A percentile compares a stretch with the other conserved stretches of the same genome.
These are phyloP conservation scores for Limenitis arthemis DNA, from an alignment of 2,888 invertebrate genomes.

Conservation along the genomic window DNA sequence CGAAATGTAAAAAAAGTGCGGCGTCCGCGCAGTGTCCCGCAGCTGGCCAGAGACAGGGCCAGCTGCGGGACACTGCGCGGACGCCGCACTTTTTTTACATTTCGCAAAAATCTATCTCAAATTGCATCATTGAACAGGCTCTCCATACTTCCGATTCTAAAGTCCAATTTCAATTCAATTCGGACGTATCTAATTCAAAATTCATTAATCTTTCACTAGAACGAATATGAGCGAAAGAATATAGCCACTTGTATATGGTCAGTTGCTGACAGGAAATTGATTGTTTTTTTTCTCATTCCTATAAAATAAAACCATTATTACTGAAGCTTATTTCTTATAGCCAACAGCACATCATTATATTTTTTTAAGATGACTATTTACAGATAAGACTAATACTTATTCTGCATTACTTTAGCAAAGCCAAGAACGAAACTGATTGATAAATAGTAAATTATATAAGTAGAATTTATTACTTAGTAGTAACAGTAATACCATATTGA, in stretches of 20 bases:
- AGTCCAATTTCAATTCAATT: slow-evolving; percentile 64
- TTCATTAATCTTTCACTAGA: slow-evolving; percentile 62
- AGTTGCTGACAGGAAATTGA: slow-evolving; percentile 70
- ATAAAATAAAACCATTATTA: slow-evolving; percentile 28
- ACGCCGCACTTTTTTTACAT: slow-evolving; percentile 38
- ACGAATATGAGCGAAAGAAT: slow-evolving; percentile 39
- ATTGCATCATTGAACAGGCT: slow-evolving; percentile 55
- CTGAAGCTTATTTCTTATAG: background rate
- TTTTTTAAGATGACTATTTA: background rate
- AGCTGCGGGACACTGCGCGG: too few species aligned
- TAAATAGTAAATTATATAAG: too few species aligned
- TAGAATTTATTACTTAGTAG: too few species aligned
- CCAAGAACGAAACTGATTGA: too few species aligned
- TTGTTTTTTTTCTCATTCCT: slow-evolving; percentile 38
- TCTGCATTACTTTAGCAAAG: too few species aligned
- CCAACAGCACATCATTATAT: background rate
- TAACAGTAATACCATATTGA: too few species aligned
- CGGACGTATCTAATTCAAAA: slow-evolving; percentile 65
- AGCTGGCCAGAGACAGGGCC: too few species aligned
- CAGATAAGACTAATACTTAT: too few species aligned
- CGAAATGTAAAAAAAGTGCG: slow-evolving; percentile 43
- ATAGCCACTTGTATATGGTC: slow-evolving; percentile 63
- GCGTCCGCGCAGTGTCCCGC: too few species aligned
- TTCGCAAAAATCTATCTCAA: slow-evolving; percentile 56
- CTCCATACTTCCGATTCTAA: slow-evolving; percentile 62